phyloP scores from a whole-genome alignment of 2,797 vertebrate genomes.

The Scolopax bukidnonensis region DNA sequence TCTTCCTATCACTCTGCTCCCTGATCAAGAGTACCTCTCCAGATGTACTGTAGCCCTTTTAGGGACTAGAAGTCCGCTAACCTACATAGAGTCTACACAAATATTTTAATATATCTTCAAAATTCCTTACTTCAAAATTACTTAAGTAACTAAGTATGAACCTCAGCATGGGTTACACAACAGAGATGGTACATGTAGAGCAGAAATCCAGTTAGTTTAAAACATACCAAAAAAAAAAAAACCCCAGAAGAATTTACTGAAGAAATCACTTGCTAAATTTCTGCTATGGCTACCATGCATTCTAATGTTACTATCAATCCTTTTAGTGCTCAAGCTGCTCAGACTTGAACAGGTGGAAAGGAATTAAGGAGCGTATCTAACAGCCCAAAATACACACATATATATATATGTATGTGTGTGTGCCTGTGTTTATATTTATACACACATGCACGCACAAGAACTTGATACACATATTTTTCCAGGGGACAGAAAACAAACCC shows the following conservation, averaged over 20 bases:
- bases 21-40: not conserved
- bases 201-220: not conserved
- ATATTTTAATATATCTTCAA: not conserved
- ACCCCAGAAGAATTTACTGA: not conserved
- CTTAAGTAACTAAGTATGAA: not conserved
- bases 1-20: not conserved
- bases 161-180: not conserved
- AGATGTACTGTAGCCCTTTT: not conserved
- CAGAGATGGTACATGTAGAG: not conserved
- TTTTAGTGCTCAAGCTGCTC: not conserved
- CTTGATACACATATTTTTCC: not conserved
- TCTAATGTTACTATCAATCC: not conserved
- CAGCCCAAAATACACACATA: not conserved
- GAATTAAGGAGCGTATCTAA: not conserved
- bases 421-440: not conserved
- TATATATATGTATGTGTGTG: fast-evolving
- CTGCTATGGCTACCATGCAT: not conserved
- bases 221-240: not conserved
- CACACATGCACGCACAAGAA: not conserved
- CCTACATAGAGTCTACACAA: not conserved
- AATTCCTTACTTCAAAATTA: not conserved
- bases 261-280: not conserved
- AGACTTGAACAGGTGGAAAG: not conserved
- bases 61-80: not conserved
- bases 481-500: not conserved